phyloP scores from a whole-genome alignment of 53 echinoderm and acorn worm species.

The Holothuria scabra region DNA sequence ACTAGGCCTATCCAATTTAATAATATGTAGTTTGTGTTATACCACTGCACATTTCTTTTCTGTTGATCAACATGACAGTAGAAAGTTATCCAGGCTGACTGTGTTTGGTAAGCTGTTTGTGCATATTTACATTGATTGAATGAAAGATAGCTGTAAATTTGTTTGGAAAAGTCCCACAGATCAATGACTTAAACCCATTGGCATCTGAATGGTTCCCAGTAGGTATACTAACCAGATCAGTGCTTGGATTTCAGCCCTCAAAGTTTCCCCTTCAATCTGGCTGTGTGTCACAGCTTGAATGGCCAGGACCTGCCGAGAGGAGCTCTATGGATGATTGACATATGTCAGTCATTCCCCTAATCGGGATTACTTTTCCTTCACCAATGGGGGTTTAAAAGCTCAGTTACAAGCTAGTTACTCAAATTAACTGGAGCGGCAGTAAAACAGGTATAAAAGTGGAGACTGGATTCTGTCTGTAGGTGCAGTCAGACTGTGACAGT shows the following conservation, averaged over 20 bases:
- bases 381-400: constrained; percentile 19
- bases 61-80: no score
- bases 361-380: not conserved
- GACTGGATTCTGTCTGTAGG: not conserved
- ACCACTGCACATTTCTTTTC: no score
- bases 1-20: no score
- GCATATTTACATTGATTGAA: constrained; percentile 1
- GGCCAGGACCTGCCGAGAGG: not conserved
- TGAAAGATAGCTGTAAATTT: constrained; percentile 5
- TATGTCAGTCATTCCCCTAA: constrained; percentile 28
- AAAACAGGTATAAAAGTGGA: constrained; percentile 6
- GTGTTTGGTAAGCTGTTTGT: constrained; percentile 24
- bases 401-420: not conserved
- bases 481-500: constrained; percentile 7
- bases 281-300: constrained; percentile 41
- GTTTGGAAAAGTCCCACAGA: constrained; percentile 10
- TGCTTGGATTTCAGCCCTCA: constrained; percentile 25
- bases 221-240: not conserved
- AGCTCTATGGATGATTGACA: constrained; percentile 17
- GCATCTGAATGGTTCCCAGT: constrained; percentile 35
- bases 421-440: constrained; percentile 11
- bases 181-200: constrained; percentile 6
- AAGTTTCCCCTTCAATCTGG: not conserved
- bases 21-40: no score
- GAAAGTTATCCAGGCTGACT: not conserved